Percentiles rank a stretch among this genome's conserved stretches.
Evolutionary conservation across 2,113 vertebrate genomes (phyloP).

Genomic region (Phrynosoma platyrhinos): DNA sequence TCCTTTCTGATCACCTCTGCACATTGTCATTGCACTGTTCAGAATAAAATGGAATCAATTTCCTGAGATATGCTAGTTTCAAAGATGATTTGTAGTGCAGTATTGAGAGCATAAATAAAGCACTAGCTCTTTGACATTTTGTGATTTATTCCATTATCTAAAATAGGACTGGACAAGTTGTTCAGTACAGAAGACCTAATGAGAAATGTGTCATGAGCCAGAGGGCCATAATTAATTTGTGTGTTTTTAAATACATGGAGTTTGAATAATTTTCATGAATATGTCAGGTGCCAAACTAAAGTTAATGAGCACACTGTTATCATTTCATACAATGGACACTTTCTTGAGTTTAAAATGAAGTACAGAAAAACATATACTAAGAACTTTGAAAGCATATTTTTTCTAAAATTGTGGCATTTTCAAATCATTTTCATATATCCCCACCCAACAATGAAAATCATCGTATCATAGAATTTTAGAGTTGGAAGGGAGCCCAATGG

Average conservation of each 20-base stretch:
- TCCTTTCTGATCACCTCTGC: conserved; percentile 32
- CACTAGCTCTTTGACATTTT: conserved; percentile 39
- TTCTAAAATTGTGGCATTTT: background rate
- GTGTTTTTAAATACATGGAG: conserved; percentile 32
- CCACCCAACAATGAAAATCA: background rate
- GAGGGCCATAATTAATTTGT: conserved; percentile 45
- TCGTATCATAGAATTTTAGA: too few species aligned
- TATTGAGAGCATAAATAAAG: conserved; percentile 40
- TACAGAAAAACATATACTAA: background rate
- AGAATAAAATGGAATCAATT: conserved; percentile 37
- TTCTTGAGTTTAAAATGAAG: background rate
- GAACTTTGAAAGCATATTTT: background rate
- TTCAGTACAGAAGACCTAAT: conserved; percentile 40
- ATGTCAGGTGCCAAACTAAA: conserved; percentile 30
- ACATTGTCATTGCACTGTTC: conserved; percentile 31
- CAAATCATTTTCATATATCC: background rate
- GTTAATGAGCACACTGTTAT: conserved; percentile 30
- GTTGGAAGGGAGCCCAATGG: too few species aligned
- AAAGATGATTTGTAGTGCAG: conserved; percentile 35
- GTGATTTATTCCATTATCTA: conserved; percentile 42
- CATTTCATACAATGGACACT: conserved; percentile 1
- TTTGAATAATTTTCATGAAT: conserved; percentile 31
- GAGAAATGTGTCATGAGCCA: conserved; percentile 41
- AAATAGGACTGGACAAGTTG: conserved; percentile 43
- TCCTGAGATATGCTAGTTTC: conserved; percentile 34